Percentiles rank a stretch among this genome's conserved stretches.
These are phyloP conservation scores for Anabas testudineus DNA, from an alignment of 2,797 vertebrate genomes.

Conservation along the genomic window DNA sequence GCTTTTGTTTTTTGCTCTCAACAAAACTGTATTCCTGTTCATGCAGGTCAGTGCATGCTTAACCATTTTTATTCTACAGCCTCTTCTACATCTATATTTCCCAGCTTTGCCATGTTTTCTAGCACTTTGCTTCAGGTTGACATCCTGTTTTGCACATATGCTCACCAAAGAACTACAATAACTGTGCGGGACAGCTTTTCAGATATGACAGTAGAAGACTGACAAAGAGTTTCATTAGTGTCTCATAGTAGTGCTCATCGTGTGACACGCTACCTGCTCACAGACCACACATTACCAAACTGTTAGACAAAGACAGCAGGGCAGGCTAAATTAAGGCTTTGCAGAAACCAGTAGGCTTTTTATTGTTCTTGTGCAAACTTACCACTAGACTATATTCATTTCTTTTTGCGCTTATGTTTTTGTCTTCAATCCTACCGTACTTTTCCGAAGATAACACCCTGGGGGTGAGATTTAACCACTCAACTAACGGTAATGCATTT, in stretches of 20 bases:
- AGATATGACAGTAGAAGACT: constrained; percentile 27
- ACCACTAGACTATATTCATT: constrained; percentile 29
- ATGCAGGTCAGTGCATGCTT: constrained; percentile 15
- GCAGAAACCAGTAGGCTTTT: constrained; percentile 12
- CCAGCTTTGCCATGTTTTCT: constrained; percentile 42
- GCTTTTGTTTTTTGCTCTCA: background rate
- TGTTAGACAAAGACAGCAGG: constrained; percentile 27
- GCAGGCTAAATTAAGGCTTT: constrained; percentile 59
- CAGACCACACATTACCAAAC: constrained; percentile 1
- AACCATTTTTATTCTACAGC: constrained; percentile 18
- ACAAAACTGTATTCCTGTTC: background rate
- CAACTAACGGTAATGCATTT: constrained; percentile 53
- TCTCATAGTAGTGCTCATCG: background rate
- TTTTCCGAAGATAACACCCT: constrained; percentile 43
- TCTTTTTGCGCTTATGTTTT: constrained; percentile 38
- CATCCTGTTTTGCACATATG: constrained; percentile 12
- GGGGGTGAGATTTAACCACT: constrained; percentile 60
- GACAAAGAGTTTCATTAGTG: constrained; percentile 13
- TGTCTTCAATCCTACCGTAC: constrained; percentile 53
- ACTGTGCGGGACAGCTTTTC: constrained; percentile 28
- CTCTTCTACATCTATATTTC: constrained; percentile 32
- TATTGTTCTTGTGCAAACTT: constrained; percentile 10
- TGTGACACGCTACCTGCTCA: constrained; percentile 8
- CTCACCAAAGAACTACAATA: constrained; percentile 9
- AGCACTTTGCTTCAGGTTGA: constrained; percentile 16